Conservation (phyloP, 1,140 invertebrate species). For the honey bee (Apis mellifera) region DNA sequence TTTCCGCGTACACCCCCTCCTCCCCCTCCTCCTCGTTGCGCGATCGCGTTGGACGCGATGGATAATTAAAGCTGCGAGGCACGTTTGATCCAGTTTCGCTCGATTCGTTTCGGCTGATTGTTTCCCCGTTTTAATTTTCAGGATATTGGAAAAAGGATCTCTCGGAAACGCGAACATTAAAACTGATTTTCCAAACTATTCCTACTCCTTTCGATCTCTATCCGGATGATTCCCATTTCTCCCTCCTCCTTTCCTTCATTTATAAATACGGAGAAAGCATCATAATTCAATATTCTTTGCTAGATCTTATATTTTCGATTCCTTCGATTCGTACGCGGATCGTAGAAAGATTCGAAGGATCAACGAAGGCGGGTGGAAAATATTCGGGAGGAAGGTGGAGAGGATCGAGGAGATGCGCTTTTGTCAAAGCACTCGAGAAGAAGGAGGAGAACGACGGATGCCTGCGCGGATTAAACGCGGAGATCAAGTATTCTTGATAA, state of each 20-base stretch:
- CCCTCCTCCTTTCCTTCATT: too few relatives aligned
- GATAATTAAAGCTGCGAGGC: conserved; percentile 73
- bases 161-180: conserved; percentile 10
- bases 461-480: conserved; percentile 38
- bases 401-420: conserved; percentile 11
- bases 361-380: too few relatives aligned
- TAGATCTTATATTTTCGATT: too few relatives aligned
- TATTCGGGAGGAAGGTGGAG: too few relatives aligned
- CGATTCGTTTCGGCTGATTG: conserved; percentile 58
- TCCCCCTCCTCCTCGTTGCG: too few relatives aligned
- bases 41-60: conserved; percentile 25
- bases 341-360: too few relatives aligned
- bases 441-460: conserved; percentile 39
- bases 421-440: conserved; percentile 40
- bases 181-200: conserved; percentile 28
- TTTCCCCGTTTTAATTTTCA: conserved; percentile 62
- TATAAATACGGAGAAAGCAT: too few relatives aligned
- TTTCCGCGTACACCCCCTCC: conserved; percentile 23
- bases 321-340: too few relatives aligned
- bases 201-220: neutral
- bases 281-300: too few relatives aligned
- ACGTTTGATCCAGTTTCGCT: conserved; percentile 65
- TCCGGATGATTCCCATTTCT: too few relatives aligned
- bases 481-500: conserved; percentile 48
- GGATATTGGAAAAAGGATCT: conserved; percentile 58